Conservation (phyloP, 2,113 vertebrate genomes). For the Oceanodroma tethys region DNA sequence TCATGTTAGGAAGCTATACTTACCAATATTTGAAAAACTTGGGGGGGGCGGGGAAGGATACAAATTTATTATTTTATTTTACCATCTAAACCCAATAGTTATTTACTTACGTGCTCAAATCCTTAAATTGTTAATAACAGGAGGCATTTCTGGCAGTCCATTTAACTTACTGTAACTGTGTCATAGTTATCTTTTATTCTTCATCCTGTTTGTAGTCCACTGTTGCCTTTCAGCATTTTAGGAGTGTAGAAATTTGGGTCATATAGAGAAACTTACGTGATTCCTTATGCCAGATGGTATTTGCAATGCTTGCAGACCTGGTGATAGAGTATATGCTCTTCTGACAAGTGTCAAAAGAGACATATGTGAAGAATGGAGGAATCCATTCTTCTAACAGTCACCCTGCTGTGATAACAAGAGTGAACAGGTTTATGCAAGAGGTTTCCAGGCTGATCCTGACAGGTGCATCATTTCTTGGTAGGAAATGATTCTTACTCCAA, state of each 20-base stretch:
- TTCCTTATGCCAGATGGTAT: background rate
- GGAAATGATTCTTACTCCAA: background rate
- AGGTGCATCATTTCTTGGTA: conserved; percentile 17
- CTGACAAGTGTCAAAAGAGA: conserved; percentile 34
- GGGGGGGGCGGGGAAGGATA: rapidly evolving
- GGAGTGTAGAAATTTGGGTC: background rate
- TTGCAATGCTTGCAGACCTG: background rate
- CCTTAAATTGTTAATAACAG: background rate
- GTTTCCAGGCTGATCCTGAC: conserved; percentile 32
- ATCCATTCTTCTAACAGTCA: background rate
- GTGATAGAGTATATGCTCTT: background rate
- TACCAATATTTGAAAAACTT: background rate
- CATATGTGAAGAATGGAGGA: background rate
- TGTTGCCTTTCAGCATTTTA: background rate
- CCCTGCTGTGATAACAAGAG: conserved; percentile 50
- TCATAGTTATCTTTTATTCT: background rate
- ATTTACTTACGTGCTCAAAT: background rate
- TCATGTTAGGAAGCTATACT: background rate
- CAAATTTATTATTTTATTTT: background rate
- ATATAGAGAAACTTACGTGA: background rate
- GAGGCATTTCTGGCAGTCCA: background rate
- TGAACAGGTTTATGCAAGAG: conserved; percentile 35
- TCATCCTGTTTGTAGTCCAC: background rate
- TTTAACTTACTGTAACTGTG: background rate
- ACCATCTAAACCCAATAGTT: background rate